A percentile compares a stretch with the other conserved stretches of the same genome.
Evolutionary conservation across 2,888 invertebrate species (phyloP).

Genomic region (Drosophila recens): DNA sequence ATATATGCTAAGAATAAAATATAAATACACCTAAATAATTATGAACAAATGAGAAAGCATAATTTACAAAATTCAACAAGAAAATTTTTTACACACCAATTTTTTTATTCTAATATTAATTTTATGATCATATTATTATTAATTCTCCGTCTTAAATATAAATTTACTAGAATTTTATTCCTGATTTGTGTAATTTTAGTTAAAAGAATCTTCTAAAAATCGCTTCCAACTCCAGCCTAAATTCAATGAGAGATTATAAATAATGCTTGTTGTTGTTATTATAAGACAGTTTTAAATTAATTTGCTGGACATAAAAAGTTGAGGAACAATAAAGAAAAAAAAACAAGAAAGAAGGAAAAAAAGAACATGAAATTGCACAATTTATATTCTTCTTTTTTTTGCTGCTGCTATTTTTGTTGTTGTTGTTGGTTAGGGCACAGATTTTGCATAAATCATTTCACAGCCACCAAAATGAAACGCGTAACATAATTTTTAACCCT

Average conservation of each 20-base stretch:
- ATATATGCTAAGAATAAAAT: too few species aligned
- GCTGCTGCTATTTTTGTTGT: constrained; percentile 21
- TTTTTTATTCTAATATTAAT: not conserved
- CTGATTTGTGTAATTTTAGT: not conserved
- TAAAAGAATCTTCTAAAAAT: not conserved
- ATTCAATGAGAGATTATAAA: constrained; percentile 74
- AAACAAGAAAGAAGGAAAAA: not conserved
- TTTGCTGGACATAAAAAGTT: constrained; percentile 77
- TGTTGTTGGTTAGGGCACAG: constrained; percentile 69
- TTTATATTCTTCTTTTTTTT: constrained; percentile 74
- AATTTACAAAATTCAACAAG: too few species aligned
- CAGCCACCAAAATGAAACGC: constrained; percentile 81
- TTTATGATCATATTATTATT: too few species aligned
- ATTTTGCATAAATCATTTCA: constrained; percentile 79
- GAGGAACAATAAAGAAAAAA: constrained; percentile 23
- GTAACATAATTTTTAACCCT: constrained; percentile 80
- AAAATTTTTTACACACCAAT: too few species aligned
- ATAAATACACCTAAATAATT: too few species aligned
- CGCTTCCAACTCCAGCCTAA: not conserved
- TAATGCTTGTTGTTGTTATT: constrained; percentile 64
- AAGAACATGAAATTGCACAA: constrained; percentile 78
- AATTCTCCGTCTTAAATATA: too few species aligned
- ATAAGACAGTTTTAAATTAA: constrained; percentile 78
- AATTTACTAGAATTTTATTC: too few species aligned
- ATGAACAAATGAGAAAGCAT: too few species aligned